Percentiles rank a stretch among this genome's conserved stretches.
Conservation (phyloP, 2,113 vertebrate species). For the Prolemur simus region DNA sequence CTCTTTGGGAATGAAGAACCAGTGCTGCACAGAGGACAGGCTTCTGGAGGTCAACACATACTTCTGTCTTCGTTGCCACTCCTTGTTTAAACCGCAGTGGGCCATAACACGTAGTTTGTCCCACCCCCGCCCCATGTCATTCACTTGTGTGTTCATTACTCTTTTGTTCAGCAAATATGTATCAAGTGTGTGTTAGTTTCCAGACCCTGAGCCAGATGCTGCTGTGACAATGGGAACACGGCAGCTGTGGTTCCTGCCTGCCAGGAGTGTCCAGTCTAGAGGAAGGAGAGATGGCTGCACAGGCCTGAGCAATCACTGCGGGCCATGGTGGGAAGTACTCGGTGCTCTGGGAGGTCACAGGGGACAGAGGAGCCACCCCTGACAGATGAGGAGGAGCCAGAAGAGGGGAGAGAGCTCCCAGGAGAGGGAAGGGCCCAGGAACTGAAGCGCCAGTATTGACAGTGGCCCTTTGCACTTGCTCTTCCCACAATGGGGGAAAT, state of each 20-base stretch:
- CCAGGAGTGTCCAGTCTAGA: background rate
- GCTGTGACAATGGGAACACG: background rate
- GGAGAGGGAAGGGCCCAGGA: background rate
- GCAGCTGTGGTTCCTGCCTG: background rate
- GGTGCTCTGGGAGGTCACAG: background rate
- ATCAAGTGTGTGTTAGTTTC: background rate
- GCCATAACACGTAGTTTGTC: background rate
- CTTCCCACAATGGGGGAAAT: background rate
- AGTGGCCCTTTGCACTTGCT: background rate
- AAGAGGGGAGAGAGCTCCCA: background rate
- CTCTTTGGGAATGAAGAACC: constrained; percentile 50
- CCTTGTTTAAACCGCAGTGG: too few species aligned
- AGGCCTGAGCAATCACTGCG: background rate
- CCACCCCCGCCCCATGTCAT: background rate
- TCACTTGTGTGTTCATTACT: background rate
- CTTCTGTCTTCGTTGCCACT: constrained; percentile 11
- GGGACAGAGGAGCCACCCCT: background rate
- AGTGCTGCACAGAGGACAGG: constrained; percentile 43
- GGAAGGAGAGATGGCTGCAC: background rate
- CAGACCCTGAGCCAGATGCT: background rate
- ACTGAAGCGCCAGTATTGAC: background rate
- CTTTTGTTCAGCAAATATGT: background rate
- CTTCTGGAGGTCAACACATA: constrained; percentile 17
- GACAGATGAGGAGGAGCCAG: background rate
- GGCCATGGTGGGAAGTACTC: background rate